Evolutionary conservation across 1,140 invertebrate species (phyloP).

Genomic region (Diorhabda carinulata): DNA sequence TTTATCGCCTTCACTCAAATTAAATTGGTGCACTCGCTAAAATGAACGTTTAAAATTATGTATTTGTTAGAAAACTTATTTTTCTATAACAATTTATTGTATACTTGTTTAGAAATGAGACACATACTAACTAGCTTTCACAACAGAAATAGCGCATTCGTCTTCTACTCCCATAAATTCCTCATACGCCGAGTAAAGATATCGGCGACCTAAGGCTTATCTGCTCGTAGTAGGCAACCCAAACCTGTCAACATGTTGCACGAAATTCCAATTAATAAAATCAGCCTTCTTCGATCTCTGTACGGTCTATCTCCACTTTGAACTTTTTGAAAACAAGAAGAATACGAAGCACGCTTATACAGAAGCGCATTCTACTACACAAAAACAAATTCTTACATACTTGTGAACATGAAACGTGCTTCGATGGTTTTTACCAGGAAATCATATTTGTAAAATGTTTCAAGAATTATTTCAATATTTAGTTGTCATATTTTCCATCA

Average conservation of each 20-base stretch:
- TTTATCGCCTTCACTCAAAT: too few relatives aligned
- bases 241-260: slow-evolving; percentile 9
- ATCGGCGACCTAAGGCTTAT: background rate
- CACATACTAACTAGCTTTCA: background rate
- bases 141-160: background rate
- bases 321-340: background rate
- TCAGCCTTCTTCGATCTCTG: slow-evolving; percentile 14
- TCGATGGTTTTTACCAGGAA: background rate
- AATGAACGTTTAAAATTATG: too few relatives aligned
- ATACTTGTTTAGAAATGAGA: background rate
- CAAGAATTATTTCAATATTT: too few relatives aligned
- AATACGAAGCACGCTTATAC: too few relatives aligned
- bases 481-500: too few relatives aligned
- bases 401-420: too few relatives aligned
- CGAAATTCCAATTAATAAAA: slow-evolving; percentile 18
- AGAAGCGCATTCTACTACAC: too few relatives aligned
- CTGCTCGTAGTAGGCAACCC: background rate
- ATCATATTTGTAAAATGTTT: too few relatives aligned
- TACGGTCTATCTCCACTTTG: slow-evolving; percentile 4
- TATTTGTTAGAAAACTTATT: too few relatives aligned
- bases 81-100: too few relatives aligned
- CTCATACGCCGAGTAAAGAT: background rate
- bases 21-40: too few relatives aligned
- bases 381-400: too few relatives aligned
- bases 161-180: background rate